phyloP scores from a whole-genome alignment of 1,140 invertebrate genomes.

The Atta cephalotes region DNA sequence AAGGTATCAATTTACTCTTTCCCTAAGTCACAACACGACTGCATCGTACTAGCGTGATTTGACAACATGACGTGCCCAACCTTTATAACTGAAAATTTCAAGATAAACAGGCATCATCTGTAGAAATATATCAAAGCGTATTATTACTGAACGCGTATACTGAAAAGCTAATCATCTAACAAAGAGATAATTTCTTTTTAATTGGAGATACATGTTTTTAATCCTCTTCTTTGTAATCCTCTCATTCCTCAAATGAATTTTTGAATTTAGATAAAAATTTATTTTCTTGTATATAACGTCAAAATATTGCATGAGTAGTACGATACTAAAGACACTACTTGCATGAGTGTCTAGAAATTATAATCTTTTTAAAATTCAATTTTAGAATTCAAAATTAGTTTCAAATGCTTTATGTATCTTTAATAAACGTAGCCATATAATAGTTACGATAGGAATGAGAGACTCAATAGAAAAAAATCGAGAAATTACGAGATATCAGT shows the following conservation, averaged over 20 bases:
- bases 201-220: conserved; percentile 5
- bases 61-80: conserved; percentile 34
- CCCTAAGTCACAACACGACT: conserved; percentile 46
- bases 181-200: conserved; percentile 44
- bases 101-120: conserved; percentile 31
- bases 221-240: conserved; percentile 15
- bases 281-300: background rate
- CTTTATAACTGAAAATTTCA: conserved; percentile 45
- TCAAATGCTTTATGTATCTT: conserved; percentile 37
- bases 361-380: conserved; percentile 24
- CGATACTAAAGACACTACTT: background rate
- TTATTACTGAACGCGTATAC: conserved; percentile 16
- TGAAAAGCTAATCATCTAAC: conserved; percentile 57
- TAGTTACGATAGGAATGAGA: conserved; percentile 30
- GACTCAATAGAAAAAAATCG: conserved; percentile 21
- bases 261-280: conserved; percentile 25
- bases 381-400: conserved; percentile 1
- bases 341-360: background rate
- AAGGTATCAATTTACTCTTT: conserved; percentile 66
- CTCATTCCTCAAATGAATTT: conserved; percentile 37
- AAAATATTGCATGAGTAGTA: background rate
- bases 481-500: conserved; percentile 19
- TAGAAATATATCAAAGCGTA: conserved; percentile 12
- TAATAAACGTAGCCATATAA: background rate
- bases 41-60: conserved; percentile 29